These are phyloP conservation scores for Actinemys pallida DNA, from an alignment of 2,113 vertebrate species.

Conservation along the genomic window DNA sequence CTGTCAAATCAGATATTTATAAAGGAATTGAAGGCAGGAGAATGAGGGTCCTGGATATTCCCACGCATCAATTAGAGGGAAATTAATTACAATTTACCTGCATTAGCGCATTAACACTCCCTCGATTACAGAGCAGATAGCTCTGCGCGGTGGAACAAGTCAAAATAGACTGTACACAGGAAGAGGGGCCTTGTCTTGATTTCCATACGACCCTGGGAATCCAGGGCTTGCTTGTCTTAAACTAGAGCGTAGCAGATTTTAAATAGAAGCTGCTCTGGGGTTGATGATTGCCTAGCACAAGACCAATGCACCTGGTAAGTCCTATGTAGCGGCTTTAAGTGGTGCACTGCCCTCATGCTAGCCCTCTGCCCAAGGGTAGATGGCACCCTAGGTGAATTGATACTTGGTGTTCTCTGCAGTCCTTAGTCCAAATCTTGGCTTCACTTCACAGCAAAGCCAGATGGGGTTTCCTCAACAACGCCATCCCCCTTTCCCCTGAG, in stretches of 20 bases:
- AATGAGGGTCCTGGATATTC: slow-evolving; percentile 78
- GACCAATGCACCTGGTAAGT: not conserved
- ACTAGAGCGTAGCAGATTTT: rapidly evolving
- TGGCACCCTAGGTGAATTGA: not conserved
- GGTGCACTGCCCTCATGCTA: not conserved
- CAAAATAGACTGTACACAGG: slow-evolving; percentile 10
- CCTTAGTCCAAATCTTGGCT: rapidly evolving
- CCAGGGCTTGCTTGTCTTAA: not conserved
- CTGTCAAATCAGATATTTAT: slow-evolving; percentile 82
- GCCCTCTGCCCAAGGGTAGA: not conserved
- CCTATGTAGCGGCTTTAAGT: not conserved
- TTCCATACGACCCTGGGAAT: not conserved
- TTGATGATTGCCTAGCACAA: not conserved
- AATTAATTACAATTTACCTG: slow-evolving; percentile 83
- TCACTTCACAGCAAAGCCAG: rapidly evolving
- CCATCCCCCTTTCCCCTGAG: not conserved
- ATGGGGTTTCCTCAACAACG: not conserved
- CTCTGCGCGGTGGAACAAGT: slow-evolving; percentile 47
- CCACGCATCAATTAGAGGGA: slow-evolving; percentile 81
- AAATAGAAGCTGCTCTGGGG: rapidly evolving
- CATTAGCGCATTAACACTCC: slow-evolving; percentile 70
- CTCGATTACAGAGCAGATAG: slow-evolving; percentile 54
- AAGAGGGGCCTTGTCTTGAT: not conserved
- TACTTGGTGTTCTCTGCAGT: not conserved
- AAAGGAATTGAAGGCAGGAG: slow-evolving; percentile 76